Conservation (phyloP, 2,113 vertebrate species). For the Cinclus mexicanus region DNA sequence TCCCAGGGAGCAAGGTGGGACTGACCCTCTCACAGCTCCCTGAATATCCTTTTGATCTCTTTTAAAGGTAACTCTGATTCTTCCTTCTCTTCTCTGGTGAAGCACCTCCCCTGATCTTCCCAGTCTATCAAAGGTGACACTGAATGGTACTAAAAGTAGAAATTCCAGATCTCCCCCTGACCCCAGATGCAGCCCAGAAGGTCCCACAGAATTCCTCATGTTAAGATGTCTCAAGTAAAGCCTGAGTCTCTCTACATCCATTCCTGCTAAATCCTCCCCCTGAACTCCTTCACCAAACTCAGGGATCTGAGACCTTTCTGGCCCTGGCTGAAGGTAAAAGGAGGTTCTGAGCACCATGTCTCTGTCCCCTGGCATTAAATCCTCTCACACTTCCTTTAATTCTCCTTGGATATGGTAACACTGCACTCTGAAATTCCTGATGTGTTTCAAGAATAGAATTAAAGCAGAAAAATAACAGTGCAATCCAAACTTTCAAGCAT, state of each 20-base stretch:
- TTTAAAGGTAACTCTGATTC: neutral
- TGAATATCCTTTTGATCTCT: neutral
- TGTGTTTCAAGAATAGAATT: neutral
- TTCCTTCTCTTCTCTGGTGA: neutral
- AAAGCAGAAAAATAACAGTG: neutral
- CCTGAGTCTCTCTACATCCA: neutral
- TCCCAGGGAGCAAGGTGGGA: neutral
- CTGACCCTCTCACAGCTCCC: neutral
- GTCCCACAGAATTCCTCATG: fast-evolving
- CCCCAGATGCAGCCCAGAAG: neutral
- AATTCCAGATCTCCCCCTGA: neutral
- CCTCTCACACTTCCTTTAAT: neutral
- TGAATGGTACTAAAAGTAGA: neutral
- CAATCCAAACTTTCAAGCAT: neutral
- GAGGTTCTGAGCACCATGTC: neutral
- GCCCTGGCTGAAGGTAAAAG: neutral
- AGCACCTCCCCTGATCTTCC: neutral
- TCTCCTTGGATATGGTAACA: neutral
- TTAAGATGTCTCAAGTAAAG: neutral
- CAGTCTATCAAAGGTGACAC: neutral
- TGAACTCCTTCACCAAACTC: too few relatives aligned
- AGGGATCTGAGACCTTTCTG: neutral
- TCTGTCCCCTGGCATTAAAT: neutral
- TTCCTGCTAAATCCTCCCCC: neutral
- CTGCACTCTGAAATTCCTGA: neutral